Base-by-base conservation (phyloP, 2,888 invertebrate species). In the Eumerus sabulonum region DNA sequence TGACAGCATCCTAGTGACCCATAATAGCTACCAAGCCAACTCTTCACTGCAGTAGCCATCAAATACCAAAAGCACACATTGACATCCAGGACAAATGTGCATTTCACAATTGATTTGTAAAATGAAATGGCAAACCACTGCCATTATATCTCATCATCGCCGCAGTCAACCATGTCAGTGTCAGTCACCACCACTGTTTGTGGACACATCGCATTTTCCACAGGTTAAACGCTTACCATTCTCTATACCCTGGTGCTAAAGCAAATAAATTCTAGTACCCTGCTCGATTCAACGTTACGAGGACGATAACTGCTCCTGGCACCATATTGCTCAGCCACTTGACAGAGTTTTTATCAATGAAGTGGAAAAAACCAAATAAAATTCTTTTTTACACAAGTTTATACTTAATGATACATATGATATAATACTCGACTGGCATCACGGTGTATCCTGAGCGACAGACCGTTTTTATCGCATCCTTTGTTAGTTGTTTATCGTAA, bases 141-240 rank as follows among this genome's bases (percentile, higher is more conserved):
- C 38, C 18, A 42, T 48, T 36, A 38, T 74, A 36, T 47, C 48
- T 42, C 44, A 12, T 60, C 19, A 53, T 14, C 12, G 12, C 35
- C 9, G 19, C 53, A 17, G 51, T 9, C 38, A 27, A 42, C 17
- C 47, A 54, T 67, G 60, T 44, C 54, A 72, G 66, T 60, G 72
- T 62, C 44, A 66, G 54, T 40, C 27, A 27, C 64, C 50, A 59
- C 59, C 40, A 50, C 44, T 54, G 38, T 66, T 45, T 71, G 48
- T 62, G 40, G 51, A 77, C 62, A 57, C 51, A 77, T 51, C 56
- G 56, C 51, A 77, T 77, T 77, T 77, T 77, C 72, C 76, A 72
- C 76, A 77, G 76, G 76, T 77, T 77, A 77, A 77, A 67, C 72
- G 56, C 18, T 77, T 67, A 51, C 67, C 72, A 51, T 27, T 27